Conservation (phyloP, 2,113 vertebrate species). For the Jacana jacana region DNA sequence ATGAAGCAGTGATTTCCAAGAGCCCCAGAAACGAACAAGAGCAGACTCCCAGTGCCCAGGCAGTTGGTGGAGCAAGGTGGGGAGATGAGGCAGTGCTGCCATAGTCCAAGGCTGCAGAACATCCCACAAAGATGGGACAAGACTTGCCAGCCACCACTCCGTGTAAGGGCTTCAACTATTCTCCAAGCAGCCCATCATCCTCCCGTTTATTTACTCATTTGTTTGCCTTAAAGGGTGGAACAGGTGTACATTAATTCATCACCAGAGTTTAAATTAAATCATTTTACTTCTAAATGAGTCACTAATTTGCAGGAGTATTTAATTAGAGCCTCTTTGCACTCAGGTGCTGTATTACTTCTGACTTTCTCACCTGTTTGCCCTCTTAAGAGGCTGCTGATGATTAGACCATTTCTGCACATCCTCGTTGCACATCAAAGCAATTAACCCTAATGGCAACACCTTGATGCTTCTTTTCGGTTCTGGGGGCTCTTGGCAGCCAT, state of each 20-base stretch:
- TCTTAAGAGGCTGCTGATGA: constrained; percentile 55
- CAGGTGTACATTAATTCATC: constrained; percentile 75
- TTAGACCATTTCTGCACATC: constrained; percentile 46
- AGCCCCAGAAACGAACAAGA: not conserved
- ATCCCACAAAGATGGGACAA: not conserved
- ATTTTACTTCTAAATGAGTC: constrained; percentile 74
- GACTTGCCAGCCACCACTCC: not conserved
- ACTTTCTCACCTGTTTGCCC: constrained; percentile 70
- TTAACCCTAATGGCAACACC: constrained; percentile 56
- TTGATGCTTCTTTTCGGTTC: not conserved
- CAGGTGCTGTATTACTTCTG: constrained; percentile 66
- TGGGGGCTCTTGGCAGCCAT: not conserved
- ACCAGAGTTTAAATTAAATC: constrained; percentile 67
- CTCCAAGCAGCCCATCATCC: constrained; percentile 8
- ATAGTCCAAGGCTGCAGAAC: not conserved
- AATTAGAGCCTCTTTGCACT: constrained; percentile 70
- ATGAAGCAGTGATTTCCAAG: not conserved
- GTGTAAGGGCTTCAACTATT: not conserved
- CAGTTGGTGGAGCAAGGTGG: not conserved
- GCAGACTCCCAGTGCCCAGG: not conserved
- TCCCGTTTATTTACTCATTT: constrained; percentile 58
- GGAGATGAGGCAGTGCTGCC: not conserved
- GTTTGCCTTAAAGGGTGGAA: constrained; percentile 58
- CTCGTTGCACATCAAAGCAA: constrained; percentile 24
- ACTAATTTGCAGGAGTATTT: constrained; percentile 70